Percentiles rank a stretch among this genome's conserved stretches.
phyloP scores from a whole-genome alignment of 2,797 vertebrate species.

The Acomys russatus region DNA sequence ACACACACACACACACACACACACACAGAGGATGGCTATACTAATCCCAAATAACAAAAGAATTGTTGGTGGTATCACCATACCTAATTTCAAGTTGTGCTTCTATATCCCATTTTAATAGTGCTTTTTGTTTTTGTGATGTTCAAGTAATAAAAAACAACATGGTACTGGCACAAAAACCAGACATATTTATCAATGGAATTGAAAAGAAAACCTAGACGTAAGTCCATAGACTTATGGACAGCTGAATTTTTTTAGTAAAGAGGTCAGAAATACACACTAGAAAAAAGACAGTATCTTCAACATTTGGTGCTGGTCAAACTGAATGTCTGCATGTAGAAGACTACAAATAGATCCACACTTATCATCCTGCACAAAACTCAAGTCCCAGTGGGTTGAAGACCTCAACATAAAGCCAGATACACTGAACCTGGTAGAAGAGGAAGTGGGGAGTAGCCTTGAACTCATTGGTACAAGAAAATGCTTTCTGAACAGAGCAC shows the following conservation, averaged over 20 bases:
- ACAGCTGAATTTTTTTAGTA: background rate
- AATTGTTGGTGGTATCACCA: background rate
- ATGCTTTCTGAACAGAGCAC: background rate
- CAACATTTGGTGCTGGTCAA: background rate
- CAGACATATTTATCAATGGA: too few relatives aligned
- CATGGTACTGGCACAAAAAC: background rate
- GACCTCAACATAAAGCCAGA: background rate
- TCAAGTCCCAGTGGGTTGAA: background rate
- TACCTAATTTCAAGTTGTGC: background rate
- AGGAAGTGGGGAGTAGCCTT: background rate
- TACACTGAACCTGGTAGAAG: background rate
- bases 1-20: too few relatives aligned
- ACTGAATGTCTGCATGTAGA: too few relatives aligned
- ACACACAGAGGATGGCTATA: background rate
- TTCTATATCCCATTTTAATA: too few relatives aligned
- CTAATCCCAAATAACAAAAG: background rate
- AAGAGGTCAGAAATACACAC: background rate
- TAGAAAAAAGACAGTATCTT: background rate
- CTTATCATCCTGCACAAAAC: too few relatives aligned
- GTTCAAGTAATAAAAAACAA: background rate
- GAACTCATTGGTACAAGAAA: too few relatives aligned
- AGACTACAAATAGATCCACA: too few relatives aligned
- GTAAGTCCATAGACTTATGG: background rate
- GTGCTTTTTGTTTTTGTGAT: too few relatives aligned
- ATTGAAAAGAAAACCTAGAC: background rate